Percentiles rank a stretch among this genome's conserved stretches.
phyloP scores from a whole-genome alignment of 1,140 invertebrate species.

The Brachionus paranguensis region DNA sequence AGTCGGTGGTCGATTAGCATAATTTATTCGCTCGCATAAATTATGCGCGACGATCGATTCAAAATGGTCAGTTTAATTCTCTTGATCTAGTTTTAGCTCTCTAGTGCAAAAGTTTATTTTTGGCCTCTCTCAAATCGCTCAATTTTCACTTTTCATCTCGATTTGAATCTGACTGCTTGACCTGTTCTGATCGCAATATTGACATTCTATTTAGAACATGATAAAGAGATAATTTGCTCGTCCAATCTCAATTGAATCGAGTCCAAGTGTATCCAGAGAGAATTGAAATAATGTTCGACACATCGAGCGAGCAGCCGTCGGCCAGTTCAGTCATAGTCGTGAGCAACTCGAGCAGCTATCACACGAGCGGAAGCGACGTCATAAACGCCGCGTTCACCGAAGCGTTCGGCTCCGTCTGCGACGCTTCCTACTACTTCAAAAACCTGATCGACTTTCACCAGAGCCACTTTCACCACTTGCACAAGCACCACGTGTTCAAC shows the following conservation, averaged over 20 bases:
- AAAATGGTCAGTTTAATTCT: slow-evolving; percentile 27
- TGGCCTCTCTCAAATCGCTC: not conserved
- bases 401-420: not conserved
- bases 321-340: slow-evolving; percentile 19
- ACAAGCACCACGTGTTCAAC: not conserved
- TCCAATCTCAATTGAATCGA: not conserved
- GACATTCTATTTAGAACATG: slow-evolving; percentile 33
- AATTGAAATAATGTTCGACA: not conserved
- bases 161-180: not conserved
- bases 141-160: not conserved
- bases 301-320: not conserved
- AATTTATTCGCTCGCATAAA: not conserved
- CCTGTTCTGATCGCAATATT: not conserved
- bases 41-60: not conserved
- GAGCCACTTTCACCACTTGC: slow-evolving; percentile 9
- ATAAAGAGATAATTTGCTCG: not conserved
- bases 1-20: not conserved
- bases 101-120: slow-evolving; percentile 21
- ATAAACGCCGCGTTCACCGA: not conserved
- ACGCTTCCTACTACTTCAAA: slow-evolving; percentile 5
- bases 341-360: not conserved
- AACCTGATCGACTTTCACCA: slow-evolving; percentile 14
- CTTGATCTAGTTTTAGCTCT: not conserved
- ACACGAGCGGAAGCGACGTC: not conserved
- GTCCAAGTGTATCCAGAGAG: not conserved